Evolutionary conservation across 2,113 vertebrate genomes (phyloP), one percentile per base, ranked within the genome.

Genomic region (Uropsilus gracilis): DNA sequence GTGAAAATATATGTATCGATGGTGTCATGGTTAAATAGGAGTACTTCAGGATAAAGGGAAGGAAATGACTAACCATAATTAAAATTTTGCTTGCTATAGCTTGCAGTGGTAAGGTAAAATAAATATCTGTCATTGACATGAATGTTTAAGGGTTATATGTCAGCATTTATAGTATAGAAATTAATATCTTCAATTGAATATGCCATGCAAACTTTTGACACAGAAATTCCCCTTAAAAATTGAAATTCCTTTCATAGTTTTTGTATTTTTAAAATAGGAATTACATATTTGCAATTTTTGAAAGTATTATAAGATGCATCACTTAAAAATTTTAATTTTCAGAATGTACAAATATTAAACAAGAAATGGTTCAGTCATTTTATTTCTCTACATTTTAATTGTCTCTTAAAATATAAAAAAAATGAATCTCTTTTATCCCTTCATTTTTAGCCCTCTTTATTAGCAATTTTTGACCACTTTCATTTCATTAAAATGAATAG

Each of bases 161-260:
- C 85, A 87, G 59, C n/a, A 61, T 80, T 39, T 53, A 69, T 39
- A 90, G 37, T 69, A 87, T 39, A 83, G 34, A 76, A 95, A 97
- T 97, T 96, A 93, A 96, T 96, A 90, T 88, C 80, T 50, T 93
- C 93, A 95, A 95, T 97, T 96, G 96, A 92, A 90, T 93, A 69
- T 93, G 71, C 95, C 95, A 85, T 46, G 3, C 85, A 95, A 96
- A 59, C 68, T 85, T 93, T 81, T 94, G 32, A 87, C 63, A 42
- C 10, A 83, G 66, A 86, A 80, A 81, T 89, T 71, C 11, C 22
- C 14, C 22, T 39, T 77, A n/a, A 16, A 87, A 63, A 13, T 84
- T 61, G 30, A 84, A 95, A 93, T 73, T 73, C 14, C 8, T 91
- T 28, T 59, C 64, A 30, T n/a, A 93, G 2, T 53, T 68, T 83